Evolutionary conservation across 2,888 invertebrate species (phyloP), one percentile per base, ranked within the genome.

Genomic region (Peribatodes rhomboidaria): DNA sequence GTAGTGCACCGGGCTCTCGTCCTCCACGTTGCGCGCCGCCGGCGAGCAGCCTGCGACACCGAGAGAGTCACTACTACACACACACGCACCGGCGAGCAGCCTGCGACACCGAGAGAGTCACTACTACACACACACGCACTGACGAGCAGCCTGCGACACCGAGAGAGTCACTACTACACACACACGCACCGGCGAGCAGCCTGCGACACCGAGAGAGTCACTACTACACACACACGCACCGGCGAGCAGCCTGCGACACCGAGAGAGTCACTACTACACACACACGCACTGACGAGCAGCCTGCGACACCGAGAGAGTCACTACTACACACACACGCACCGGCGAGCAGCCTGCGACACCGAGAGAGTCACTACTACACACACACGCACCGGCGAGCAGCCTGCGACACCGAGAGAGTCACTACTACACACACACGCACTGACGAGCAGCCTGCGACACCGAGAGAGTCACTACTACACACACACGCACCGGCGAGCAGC

Each of bases 1-100:
- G 55, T 55, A 55, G 55, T 55, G 55, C 55, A 55, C 13, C 33
- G 31, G 13, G 42, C n/a, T 55, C 42, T 55, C 55, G 2, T 55
- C 44, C 18, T 44, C 44, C 3, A n/a, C n/a, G 22, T 16, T 55
- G 33, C 55, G 55, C 33, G 55, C 55, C 8, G 1, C 13, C 18
- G 33, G 18, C 2, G 44, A 33, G 20, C 55, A 55, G 0, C 55
- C 55, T 55, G 55, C 35, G 35, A 47, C 35, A 7, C 1, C 35
- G 35, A 20, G 2, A 50, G 10, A 14, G 14, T 16, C 47, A 1
- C 10, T 13, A 14, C 20, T 10, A 4, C 10, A 8, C 14, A 20
- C 20, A 13, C 13, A 14, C 44, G 1, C 16, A 1, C 10, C 18
- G n/a, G n/a, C n/a, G n/a, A n/a, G n/a, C n/a, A n/a, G n/a, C n/a